Evolutionary conservation across 2,113 vertebrate species (phyloP).

Genomic region (Xiphias gladius): DNA sequence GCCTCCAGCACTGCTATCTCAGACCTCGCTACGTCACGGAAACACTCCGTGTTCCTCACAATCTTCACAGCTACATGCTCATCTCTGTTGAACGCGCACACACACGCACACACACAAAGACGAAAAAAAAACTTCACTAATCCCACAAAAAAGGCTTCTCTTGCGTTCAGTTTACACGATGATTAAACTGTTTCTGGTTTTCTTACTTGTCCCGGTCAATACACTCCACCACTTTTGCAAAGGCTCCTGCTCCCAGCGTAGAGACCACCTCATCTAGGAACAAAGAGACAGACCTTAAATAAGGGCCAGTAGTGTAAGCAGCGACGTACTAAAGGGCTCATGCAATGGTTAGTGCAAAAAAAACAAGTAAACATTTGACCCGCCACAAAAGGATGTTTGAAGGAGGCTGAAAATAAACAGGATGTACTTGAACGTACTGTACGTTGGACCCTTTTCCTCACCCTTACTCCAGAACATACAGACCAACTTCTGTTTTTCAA

Average conservation of each 20-base stretch:
- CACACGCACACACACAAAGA: conserved; percentile 15
- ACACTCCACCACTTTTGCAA: conserved; percentile 94
- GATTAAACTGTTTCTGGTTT: not conserved
- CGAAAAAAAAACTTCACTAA: no score
- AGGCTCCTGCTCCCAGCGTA: conserved; percentile 92
- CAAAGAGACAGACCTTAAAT: conserved; percentile 10
- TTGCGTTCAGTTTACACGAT: not conserved
- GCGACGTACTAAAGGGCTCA: not conserved
- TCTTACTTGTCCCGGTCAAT: conserved; percentile 88
- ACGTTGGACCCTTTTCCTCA: no score
- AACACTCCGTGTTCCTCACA: conserved; percentile 92
- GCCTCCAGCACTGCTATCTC: conserved; percentile 94
- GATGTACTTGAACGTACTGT: no score
- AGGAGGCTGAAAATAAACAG: no score
- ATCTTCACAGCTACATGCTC: conserved; percentile 94
- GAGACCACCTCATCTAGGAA: conserved; percentile 91
- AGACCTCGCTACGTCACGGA: conserved; percentile 90
- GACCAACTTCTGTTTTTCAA: no score
- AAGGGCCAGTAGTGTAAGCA: not conserved
- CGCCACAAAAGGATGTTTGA: no score
- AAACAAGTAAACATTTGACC: no score
- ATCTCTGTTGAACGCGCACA: conserved; percentile 75
- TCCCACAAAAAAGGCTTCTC: no score
- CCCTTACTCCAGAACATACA: no score
- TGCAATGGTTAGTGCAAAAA: not conserved